Base-by-base conservation (phyloP, 2,113 vertebrate genomes). In the Triplophysa dalaica region DNA sequence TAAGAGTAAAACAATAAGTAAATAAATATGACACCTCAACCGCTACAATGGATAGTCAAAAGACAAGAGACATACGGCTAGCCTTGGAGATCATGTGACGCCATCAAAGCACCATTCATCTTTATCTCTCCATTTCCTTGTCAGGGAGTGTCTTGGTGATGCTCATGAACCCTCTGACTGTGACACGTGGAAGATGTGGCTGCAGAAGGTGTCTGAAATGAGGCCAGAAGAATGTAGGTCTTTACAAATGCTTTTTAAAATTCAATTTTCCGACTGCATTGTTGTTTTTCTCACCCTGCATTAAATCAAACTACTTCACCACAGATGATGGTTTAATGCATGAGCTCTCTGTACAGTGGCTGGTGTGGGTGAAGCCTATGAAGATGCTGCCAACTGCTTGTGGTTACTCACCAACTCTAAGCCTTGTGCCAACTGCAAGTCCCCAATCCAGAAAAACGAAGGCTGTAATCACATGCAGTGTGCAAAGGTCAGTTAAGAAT, bases 391-490 rank as follows among this genome's bases (percentile, higher is more conserved):
- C 90, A 99, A 99, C 88, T 98, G 97, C 88, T 90, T 99, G 72
- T 99, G 97, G 97, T 88, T 99, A 81, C 93, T 98, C 77, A 95
- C 94, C 1, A 99, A 99, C 93, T 95, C 97, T 76, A 99, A 99
- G 86, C 92, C 97, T 1, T 99, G 97, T 48, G 95, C 97, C 88
- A 99, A 95, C 84, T 99, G 97, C 92, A 99, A 98, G 88, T 98
- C 97, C 75, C 97, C 97, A 0, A 98, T 98, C 85, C 97, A 99
- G 93, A 99, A 98, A 93, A 99, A 99, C 0, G 97, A 99, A 84
- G 97, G 97, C 85, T 99, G 97, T 90, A 99, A 99, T 89, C 97
- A 99, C 89, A 99, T 99, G 97, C 97, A 99, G 74, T 99, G 97
- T 91, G 95, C 96, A 72, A 99, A 99, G 95, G 97, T 99, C 52